A percentile compares a stretch with the other conserved stretches of the same genome.
phyloP scores from a whole-genome alignment of 2,797 vertebrate species.

The Salmo trutta region DNA sequence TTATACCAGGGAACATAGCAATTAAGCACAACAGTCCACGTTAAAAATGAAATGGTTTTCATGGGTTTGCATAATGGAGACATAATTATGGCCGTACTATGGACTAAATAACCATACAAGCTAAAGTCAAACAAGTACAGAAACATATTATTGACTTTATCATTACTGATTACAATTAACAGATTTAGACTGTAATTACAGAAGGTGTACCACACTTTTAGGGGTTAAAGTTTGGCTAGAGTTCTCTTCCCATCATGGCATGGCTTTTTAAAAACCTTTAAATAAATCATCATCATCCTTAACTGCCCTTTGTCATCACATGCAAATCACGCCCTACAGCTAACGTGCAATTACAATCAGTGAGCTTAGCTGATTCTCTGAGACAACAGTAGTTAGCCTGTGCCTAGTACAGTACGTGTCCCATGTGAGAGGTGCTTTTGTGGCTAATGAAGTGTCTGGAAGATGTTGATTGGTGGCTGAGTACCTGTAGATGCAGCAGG shows the following conservation, averaged over 20 bases:
- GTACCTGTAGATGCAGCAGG: not conserved
- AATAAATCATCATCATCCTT: slow-evolving; percentile 20
- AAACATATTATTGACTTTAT: not conserved
- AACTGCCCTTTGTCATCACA: slow-evolving; percentile 34
- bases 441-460: slow-evolving; percentile 32
- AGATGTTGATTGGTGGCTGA: slow-evolving; percentile 26
- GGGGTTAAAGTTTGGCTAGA: not conserved
- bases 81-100: not conserved
- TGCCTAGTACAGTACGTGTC: not conserved
- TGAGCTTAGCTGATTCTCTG: slow-evolving; percentile 51
- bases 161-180: too few relatives aligned
- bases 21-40: too few relatives aligned
- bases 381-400: slow-evolving; percentile 57
- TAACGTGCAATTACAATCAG: slow-evolving; percentile 63
- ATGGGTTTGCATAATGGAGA: too few relatives aligned
- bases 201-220: not conserved
- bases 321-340: slow-evolving; percentile 15
- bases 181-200: not conserved
- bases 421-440: slow-evolving; percentile 28
- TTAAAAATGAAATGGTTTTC: not conserved
- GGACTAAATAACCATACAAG: not conserved
- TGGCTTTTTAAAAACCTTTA: slow-evolving; percentile 4
- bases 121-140: not conserved
- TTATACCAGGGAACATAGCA: too few relatives aligned
- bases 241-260: slow-evolving; percentile 4